Conservation (phyloP, 2,113 vertebrate genomes). For the Malurus elegans region DNA sequence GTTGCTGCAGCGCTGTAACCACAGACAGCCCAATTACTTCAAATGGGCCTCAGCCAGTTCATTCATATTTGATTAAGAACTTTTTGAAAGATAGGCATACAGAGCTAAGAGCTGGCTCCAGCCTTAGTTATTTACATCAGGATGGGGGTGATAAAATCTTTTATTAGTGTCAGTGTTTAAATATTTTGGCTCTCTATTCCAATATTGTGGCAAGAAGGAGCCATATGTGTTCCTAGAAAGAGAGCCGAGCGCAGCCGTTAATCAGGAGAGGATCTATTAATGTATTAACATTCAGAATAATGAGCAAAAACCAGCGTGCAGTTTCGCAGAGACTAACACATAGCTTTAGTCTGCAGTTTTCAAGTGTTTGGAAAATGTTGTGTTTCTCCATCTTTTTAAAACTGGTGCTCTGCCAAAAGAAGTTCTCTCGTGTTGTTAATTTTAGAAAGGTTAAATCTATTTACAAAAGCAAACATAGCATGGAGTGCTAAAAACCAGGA, state of each 20-base stretch:
- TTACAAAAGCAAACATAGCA: slow-evolving; percentile 42
- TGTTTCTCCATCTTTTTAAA: slow-evolving; percentile 11
- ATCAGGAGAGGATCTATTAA: slow-evolving; percentile 58
- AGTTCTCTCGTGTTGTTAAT: slow-evolving; percentile 43
- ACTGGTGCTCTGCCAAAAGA: slow-evolving; percentile 37
- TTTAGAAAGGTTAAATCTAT: slow-evolving; percentile 57
- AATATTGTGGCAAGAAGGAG: slow-evolving; percentile 52
- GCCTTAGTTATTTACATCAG: slow-evolving; percentile 29
- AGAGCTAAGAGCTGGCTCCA: slow-evolving; percentile 28
- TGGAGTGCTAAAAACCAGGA: neutral
- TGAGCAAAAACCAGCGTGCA: slow-evolving; percentile 2
- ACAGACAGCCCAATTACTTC: neutral
- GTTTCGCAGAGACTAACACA: neutral
- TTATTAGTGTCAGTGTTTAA: slow-evolving; percentile 43
- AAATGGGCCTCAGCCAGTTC: neutral
- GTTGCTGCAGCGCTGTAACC: neutral
- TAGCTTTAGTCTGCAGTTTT: neutral
- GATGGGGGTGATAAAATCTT: slow-evolving; percentile 11
- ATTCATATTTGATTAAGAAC: slow-evolving; percentile 23
- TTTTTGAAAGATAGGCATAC: slow-evolving; percentile 3
- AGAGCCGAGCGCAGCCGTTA: slow-evolving; percentile 11
- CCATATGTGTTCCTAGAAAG: slow-evolving; percentile 63
- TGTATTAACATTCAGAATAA: slow-evolving; percentile 42
- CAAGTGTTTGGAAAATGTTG: slow-evolving; percentile 45
- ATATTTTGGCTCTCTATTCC: slow-evolving; percentile 56